Conservation (phyloP, 2,888 invertebrate species). For the Deilephila porcellus region DNA sequence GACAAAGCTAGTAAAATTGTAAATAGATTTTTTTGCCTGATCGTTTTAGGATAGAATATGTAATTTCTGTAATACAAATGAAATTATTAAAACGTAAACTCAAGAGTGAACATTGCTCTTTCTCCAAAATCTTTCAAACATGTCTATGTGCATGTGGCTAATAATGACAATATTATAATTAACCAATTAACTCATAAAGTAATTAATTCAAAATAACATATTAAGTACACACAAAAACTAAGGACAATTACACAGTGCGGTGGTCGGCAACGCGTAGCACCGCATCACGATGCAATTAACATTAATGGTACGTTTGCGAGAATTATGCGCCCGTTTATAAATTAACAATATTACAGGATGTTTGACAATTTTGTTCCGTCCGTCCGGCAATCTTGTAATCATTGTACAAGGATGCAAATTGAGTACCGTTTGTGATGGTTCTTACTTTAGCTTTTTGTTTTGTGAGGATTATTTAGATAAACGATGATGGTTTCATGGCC, state of each 20-base stretch:
- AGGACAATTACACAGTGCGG: slow-evolving; percentile 29
- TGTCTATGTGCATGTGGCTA: too few relatives aligned
- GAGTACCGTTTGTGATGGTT: background rate
- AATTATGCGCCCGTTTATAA: slow-evolving; percentile 20
- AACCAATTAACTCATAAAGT: slow-evolving; percentile 35
- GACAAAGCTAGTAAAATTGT: too few relatives aligned
- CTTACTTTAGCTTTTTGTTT: too few relatives aligned
- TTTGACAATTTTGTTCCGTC: slow-evolving; percentile 12
- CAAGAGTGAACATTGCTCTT: too few relatives aligned
- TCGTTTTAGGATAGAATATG: too few relatives aligned
- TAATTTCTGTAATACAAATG: too few relatives aligned
- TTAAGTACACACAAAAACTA: slow-evolving; percentile 27
- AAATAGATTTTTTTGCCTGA: too few relatives aligned
- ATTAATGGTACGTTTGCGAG: slow-evolving; percentile 41
- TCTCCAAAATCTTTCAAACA: too few relatives aligned
- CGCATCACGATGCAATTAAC: slow-evolving; percentile 46
- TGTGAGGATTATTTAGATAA: too few relatives aligned
- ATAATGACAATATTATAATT: too few relatives aligned
- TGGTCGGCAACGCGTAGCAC: slow-evolving; percentile 52
- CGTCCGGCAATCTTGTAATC: slow-evolving; percentile 1
- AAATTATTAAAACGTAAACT: too few relatives aligned
- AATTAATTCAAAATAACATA: slow-evolving; percentile 41
- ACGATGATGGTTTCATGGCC: too few relatives aligned
- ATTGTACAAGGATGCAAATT: slow-evolving; percentile 10
- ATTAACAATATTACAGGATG: slow-evolving; percentile 14